Conservation (phyloP, 1,140 invertebrate species). For the Penaeus japonicus region DNA sequence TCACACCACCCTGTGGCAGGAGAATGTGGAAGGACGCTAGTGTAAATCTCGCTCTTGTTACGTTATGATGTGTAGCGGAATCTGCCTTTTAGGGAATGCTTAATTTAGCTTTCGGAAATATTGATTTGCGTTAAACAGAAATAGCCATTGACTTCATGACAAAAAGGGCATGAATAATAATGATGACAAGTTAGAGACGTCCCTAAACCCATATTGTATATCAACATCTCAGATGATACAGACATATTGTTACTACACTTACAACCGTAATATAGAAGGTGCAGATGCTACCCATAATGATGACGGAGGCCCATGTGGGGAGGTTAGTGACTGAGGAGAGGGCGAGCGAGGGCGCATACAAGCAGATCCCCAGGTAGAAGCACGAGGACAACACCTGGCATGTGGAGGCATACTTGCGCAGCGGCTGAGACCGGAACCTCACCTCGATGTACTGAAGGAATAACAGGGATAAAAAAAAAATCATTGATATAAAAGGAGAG, state of each 20-base stretch:
- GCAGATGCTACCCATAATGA: not conserved
- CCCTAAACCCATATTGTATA: no score
- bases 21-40: not conserved
- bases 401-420: not conserved
- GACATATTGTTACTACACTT: not conserved
- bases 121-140: no score
- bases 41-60: no score
- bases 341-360: not conserved
- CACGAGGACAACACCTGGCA: not conserved
- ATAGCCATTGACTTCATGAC: no score
- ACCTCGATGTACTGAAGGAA: not conserved
- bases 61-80: no score
- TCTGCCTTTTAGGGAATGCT: no score
- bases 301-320: not conserved
- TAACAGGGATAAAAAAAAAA: no score
- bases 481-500: no score
- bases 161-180: no score
- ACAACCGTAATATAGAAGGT: not conserved
- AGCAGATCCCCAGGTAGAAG: not conserved
- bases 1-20: constrained; percentile 71
- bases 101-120: no score
- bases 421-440: not conserved
- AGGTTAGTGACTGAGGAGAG: not conserved
- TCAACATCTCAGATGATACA: no score
- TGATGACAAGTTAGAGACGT: no score